Conservation (phyloP, 1,140 invertebrate genomes). For the Mercenaria mercenaria region DNA sequence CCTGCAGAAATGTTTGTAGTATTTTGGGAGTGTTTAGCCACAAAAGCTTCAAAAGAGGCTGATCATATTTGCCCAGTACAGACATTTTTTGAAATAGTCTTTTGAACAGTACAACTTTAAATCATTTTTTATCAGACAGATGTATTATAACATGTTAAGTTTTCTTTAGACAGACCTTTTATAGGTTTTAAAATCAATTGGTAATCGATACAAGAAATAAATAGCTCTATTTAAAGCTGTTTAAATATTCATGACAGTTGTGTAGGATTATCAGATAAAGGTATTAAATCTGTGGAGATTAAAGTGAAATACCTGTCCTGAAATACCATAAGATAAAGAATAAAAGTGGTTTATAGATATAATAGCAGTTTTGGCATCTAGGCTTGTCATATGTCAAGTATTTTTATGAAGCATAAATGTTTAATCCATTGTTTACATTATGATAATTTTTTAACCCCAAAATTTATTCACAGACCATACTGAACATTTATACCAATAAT, state of each 20-base stretch:
- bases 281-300: not conserved
- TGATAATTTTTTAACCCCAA: too few species aligned
- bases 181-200: not conserved
- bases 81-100: too few species aligned
- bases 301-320: not conserved
- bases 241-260: constrained; percentile 32
- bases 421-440: too few species aligned
- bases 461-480: too few species aligned
- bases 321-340: not conserved
- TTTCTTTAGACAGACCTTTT: not conserved
- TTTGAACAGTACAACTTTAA: too few species aligned
- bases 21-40: too few species aligned
- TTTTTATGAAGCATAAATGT: too few species aligned
- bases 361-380: not conserved
- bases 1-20: too few species aligned
- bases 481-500: too few species aligned
- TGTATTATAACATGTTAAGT: not conserved
- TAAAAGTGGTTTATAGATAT: not conserved
- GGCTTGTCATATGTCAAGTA: not conserved
- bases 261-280: constrained; percentile 21
- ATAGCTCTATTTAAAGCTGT: not conserved
- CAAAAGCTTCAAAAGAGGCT: too few species aligned
- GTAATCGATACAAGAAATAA: constrained; percentile 14
- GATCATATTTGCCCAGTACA: too few species aligned
- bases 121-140: too few species aligned